Evolutionary conservation across 2,113 vertebrate species (phyloP), one percentile per base, ranked within the genome.

Genomic region (Sinocyclocheilus grahami): DNA sequence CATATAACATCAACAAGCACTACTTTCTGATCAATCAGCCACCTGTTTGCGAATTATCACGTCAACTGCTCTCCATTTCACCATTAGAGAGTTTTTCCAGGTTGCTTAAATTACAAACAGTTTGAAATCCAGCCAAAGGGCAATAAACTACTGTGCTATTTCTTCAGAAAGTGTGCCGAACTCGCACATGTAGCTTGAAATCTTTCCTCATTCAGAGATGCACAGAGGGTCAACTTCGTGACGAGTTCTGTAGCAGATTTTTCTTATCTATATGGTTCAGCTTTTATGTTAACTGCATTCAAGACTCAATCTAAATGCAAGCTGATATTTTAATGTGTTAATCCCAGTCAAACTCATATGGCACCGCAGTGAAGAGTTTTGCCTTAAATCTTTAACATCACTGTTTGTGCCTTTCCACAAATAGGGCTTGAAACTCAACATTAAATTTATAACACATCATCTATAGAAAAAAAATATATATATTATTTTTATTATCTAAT

Each of bases 51-150:
- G 30, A 62, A 84, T 76, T 60, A 55, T 58, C 82, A 42, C 27
- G n/a, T 58, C 71, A 55, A 58, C 13, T 20, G 53, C 14, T 60
- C 30, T 62, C 22, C 22, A 24, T 62, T 84, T 60, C 24, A 18
- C 20, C 33, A 58, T 84, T 76, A 76, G 33, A 84, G 53, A 13
- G 9, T 46, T n/a, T 42, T 74, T 84, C 33, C 77, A 79, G 5
- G 5, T 12, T 5, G 4, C 39, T 46, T 74, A 42, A 74, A 42
- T 78, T 48, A 55, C 76, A 69, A 74, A 11, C 69, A 10, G 69
- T 11, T 22, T 60, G 33, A 3, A 76, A 10, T 60, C 82, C 76
- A 46, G 37, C 22, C 37, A 42, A 83, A 60, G n/a, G 46, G n/a
- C 22, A 27, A 51, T 30, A 65, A 65, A 69, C 58, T 8, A 20